Conservation (phyloP, 2,113 vertebrate species). For the Pleuronectes platessa region DNA sequence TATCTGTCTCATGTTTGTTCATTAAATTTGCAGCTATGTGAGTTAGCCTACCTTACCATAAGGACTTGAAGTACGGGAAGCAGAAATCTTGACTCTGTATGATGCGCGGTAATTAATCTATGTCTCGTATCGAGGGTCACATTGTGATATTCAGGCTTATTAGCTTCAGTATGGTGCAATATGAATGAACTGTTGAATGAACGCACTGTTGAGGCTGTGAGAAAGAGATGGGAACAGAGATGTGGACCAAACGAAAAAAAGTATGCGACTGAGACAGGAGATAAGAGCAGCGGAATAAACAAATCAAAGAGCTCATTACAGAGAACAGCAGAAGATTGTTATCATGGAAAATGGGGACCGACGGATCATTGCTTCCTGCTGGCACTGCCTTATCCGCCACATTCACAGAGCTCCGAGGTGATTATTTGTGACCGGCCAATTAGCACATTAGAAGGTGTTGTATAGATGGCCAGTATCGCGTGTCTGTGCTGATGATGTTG, state of each 20-base stretch:
- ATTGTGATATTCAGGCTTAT: neutral
- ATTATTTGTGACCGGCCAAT: constrained; percentile 48
- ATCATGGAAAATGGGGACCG: constrained; percentile 28
- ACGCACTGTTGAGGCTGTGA: neutral
- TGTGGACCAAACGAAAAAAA: neutral
- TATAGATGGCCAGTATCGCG: constrained; percentile 26
- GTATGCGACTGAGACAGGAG: neutral
- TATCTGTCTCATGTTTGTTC: no score
- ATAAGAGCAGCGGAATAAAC: constrained; percentile 16
- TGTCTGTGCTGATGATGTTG: constrained; percentile 25
- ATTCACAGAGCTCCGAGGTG: constrained; percentile 15
- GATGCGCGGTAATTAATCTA: no score
- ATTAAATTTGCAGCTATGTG: no score
- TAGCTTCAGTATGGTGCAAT: neutral
- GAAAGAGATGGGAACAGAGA: constrained; percentile 1
- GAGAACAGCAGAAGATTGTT: constrained; percentile 11
- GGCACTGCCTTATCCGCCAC: constrained; percentile 20
- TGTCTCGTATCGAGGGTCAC: no score
- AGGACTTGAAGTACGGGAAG: no score
- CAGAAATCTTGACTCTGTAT: no score
- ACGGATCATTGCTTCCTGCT: constrained; percentile 22
- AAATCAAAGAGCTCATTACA: constrained; percentile 44
- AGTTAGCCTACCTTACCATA: no score
- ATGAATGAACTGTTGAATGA: constrained; percentile 12
- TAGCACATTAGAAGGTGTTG: constrained; percentile 49